A percentile compares a stretch with the other conserved stretches of the same genome.
Conservation (phyloP, 2,797 vertebrate genomes). For the Intellagama lesueurii region DNA sequence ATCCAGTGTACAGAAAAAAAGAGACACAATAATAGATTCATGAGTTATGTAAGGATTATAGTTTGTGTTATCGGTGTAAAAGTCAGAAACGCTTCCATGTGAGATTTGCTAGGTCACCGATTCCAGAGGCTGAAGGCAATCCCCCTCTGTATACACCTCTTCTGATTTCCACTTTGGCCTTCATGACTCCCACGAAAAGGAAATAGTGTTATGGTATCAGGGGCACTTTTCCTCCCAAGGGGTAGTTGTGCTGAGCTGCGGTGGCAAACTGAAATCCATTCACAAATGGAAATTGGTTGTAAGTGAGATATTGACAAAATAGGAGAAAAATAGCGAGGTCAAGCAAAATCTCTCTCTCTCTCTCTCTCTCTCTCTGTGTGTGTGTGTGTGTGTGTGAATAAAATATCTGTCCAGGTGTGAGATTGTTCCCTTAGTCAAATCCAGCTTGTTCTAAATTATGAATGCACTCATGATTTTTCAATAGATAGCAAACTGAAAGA, state of each 20-base stretch:
- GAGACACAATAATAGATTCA: not conserved
- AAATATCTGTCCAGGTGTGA: not conserved
- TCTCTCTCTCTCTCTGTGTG: too few species aligned
- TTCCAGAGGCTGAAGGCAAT: not conserved
- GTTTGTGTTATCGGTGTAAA: slow-evolving; percentile 26
- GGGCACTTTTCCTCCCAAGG: not conserved
- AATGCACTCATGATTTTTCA: not conserved
- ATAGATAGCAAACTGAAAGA: not conserved
- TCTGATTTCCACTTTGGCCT: not conserved
- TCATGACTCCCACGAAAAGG: slow-evolving; percentile 16
- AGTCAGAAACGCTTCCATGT: not conserved
- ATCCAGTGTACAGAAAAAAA: slow-evolving; percentile 1
- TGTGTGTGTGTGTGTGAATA: too few species aligned
- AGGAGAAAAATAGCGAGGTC: not conserved
- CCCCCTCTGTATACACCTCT: slow-evolving; percentile 8
- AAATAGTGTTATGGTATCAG: not conserved
- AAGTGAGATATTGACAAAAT: not conserved
- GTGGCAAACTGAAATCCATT: not conserved
- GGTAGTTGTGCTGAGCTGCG: not conserved
- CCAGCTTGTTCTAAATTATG: not conserved
- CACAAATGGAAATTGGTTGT: not conserved
- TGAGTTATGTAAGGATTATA: not conserved
- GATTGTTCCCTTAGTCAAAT: not conserved
- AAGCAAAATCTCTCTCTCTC: too few species aligned
- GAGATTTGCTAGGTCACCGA: slow-evolving; percentile 7